These are phyloP conservation scores for Hemitrygon akajei DNA, from an alignment of 2,797 vertebrate species.

Conservation along the genomic window DNA sequence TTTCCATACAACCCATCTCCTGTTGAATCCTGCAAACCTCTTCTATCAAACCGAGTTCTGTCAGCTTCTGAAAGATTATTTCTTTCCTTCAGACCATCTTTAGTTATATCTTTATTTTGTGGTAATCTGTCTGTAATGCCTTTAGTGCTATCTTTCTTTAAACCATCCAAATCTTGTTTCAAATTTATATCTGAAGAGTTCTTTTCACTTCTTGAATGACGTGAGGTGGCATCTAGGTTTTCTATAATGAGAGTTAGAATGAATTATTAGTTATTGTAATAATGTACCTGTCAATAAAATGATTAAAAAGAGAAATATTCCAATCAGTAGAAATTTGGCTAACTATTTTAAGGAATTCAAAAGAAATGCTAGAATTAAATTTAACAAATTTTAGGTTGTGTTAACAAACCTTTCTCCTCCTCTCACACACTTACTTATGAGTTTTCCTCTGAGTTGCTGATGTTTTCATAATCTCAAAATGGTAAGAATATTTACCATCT, in stretches of 20 bases:
- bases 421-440: not conserved
- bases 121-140: not conserved
- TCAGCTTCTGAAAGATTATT: not conserved
- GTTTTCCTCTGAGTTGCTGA: not conserved
- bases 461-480: not conserved
- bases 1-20: not conserved
- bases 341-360: not conserved
- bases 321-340: not conserved
- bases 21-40: not conserved
- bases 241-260: not conserved
- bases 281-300: not conserved
- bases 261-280: not conserved
- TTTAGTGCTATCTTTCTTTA: not conserved
- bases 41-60: not conserved
- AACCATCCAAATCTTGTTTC: not conserved
- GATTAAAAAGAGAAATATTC: not conserved
- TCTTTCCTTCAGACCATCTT: not conserved
- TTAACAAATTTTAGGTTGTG: not conserved
- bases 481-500: not conserved
- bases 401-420: not conserved
- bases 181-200: not conserved
- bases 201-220: not conserved
- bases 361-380: not conserved
- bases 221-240: not conserved
- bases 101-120: not conserved